These are phyloP conservation scores for Danaus chrysippus DNA, from an alignment of 2,888 invertebrate genomes.

Conservation along the genomic window DNA sequence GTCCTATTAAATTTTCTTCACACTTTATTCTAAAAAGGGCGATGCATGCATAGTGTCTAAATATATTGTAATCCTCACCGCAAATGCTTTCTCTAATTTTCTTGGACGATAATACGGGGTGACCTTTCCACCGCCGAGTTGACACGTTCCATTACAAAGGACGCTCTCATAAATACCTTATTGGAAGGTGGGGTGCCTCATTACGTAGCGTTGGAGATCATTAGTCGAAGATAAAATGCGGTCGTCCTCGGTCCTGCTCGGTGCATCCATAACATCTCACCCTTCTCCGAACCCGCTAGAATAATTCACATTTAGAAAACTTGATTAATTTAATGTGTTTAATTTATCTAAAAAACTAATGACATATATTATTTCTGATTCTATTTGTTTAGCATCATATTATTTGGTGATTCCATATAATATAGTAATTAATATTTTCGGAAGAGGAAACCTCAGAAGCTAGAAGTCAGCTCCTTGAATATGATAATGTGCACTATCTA, in stretches of 20 bases:
- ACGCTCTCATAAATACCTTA: conserved; percentile 75
- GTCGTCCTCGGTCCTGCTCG: conserved; percentile 45
- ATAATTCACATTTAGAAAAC: not conserved
- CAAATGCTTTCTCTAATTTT: conserved; percentile 42
- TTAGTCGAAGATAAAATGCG: conserved; percentile 73
- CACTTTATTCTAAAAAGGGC: conserved; percentile 9
- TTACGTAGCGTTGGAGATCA: conserved; percentile 65
- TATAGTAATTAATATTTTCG: conserved; percentile 11
- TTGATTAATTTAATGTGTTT: not conserved
- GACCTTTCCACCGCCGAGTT: conserved; percentile 50
- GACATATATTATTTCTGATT: not conserved
- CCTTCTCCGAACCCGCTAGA: conserved; percentile 20
- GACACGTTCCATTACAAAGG: conserved; percentile 67
- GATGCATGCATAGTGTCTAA: conserved; percentile 23
- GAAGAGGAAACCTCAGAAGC: conserved; percentile 41
- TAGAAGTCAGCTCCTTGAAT: conserved; percentile 43
- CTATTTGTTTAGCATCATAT: no score
- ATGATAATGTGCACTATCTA: conserved; percentile 62
- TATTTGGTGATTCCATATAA: no score
- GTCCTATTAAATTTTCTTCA: not conserved
- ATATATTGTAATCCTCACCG: conserved; percentile 26
- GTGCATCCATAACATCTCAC: conserved; percentile 54
- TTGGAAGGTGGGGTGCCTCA: conserved; percentile 65
- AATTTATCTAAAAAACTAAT: not conserved
- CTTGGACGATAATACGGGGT: conserved; percentile 48